Evolutionary conservation across 2,888 invertebrate genomes (phyloP), one percentile per base, ranked within the genome.

Genomic region (Amitus sp.): DNA sequence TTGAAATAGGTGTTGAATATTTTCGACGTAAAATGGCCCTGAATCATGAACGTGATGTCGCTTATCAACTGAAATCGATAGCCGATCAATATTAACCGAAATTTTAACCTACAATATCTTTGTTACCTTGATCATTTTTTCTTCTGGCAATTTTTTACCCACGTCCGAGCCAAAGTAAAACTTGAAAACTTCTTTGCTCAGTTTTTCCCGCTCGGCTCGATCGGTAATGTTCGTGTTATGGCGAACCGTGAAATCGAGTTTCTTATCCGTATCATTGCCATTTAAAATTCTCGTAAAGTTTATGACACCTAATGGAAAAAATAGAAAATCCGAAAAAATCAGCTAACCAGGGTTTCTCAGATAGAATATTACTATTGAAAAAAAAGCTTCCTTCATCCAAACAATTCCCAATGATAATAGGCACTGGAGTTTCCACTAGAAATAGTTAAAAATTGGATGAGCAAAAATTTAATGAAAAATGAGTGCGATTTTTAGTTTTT

Each of bases 21-120:
- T 43, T 68, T 70, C 1, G 73, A 28, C 0, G 73, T 59, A 40
- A 79, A 53, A 1, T 65, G 34, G 6, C 47, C 18, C 1, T 72
- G 75, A 0, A 55, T 55, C 10, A 23, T 59, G 28, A 75, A 73
- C 23, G 66, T 47, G 12, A 70, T 20, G 20, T 80, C 80, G 13
- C 66, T 64, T 18, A 70, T 10, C 49, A 79, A 50, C 79, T 79
- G 54, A 4, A 71, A 67, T 47, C 15, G 12, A 20, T 34, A 10
- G 1, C 23, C 13, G 30, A 48, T 19, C 18, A 12, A 45, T 34
- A 19, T 13, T 18, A 37, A 45, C 42, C n/a, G 9, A 42, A 19
- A 17, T 42, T 15, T n/a, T n/a, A n/a, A n/a, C n/a, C n/a, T n/a
- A n/a, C n/a, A n/a, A n/a, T n/a, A n/a, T n/a, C n/a, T n/a, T n/a